Evolutionary conservation across 2,888 invertebrate genomes (phyloP).

Genomic region (Ectemnius continuus): DNA sequence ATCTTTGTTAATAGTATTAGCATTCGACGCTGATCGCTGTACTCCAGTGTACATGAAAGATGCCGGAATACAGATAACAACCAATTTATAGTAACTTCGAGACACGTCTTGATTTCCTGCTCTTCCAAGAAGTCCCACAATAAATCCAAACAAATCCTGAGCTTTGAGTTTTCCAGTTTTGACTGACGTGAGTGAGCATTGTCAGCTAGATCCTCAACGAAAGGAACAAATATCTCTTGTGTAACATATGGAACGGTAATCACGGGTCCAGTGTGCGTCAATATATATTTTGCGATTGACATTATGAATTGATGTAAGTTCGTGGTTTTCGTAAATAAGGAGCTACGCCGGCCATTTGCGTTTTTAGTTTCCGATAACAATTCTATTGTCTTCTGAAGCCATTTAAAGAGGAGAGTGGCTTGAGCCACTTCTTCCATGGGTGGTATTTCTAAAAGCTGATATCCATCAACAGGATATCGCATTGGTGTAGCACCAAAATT

Average conservation of each 20-base stretch:
- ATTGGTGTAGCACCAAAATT: conserved; percentile 87
- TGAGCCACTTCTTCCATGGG: conserved; percentile 68
- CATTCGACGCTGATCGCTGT: conserved; percentile 81
- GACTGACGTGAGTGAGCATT: conserved; percentile 34
- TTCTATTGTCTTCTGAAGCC: conserved; percentile 77
- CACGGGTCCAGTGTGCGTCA: conserved; percentile 82
- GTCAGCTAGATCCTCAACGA: conserved; percentile 72
- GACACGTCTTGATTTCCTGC: conserved; percentile 81
- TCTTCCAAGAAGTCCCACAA: conserved; percentile 85
- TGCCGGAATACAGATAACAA: conserved; percentile 83
- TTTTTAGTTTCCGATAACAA: conserved; percentile 47
- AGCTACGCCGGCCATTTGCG: conserved; percentile 23
- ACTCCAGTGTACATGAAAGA: conserved; percentile 80
- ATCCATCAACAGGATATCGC: conserved; percentile 85
- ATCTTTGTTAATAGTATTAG: conserved; percentile 82
- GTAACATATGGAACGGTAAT: conserved; percentile 85
- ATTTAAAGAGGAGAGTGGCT: conserved; percentile 78
- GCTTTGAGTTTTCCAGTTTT: conserved; percentile 44
- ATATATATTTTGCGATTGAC: conserved; percentile 75
- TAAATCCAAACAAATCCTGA: conserved; percentile 79
- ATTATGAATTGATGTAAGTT: conserved; percentile 68
- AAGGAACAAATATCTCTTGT: conserved; percentile 84
- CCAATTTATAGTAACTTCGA: conserved; percentile 83
- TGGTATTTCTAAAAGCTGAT: conserved; percentile 82
- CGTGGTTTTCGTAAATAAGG: conserved; percentile 57